These are phyloP conservation scores for Abramis brama DNA, from an alignment of 2,113 vertebrate species.

Conservation along the genomic window DNA sequence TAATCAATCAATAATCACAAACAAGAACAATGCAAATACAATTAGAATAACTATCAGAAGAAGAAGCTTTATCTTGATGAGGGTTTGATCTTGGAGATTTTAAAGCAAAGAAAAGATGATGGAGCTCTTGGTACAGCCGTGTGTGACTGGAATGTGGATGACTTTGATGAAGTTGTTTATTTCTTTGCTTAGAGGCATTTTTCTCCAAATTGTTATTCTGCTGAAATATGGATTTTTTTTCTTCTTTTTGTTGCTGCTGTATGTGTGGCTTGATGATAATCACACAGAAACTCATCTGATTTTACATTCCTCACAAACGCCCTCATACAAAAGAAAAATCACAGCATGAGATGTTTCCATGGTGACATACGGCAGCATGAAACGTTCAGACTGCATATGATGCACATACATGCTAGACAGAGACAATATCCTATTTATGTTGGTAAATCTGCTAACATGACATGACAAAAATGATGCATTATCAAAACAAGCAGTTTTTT, in stretches of 20 bases:
- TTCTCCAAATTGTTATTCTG: slow-evolving; percentile 26
- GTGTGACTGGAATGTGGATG: slow-evolving; percentile 19
- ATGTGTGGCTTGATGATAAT: slow-evolving; percentile 40
- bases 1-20: not conserved
- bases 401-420: slow-evolving; percentile 33
- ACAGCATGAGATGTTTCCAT: slow-evolving; percentile 49
- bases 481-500: not conserved
- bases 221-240: slow-evolving; percentile 20
- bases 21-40: not conserved
- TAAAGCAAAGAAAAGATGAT: slow-evolving; percentile 16
- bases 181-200: slow-evolving; percentile 33
- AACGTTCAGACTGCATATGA: slow-evolving; percentile 5
- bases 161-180: slow-evolving; percentile 43
- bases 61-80: not conserved
- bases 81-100: slow-evolving; percentile 26
- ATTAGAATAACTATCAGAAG: not conserved
- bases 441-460: slow-evolving; percentile 34
- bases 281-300: slow-evolving; percentile 44
- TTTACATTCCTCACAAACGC: slow-evolving; percentile 50
- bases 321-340: slow-evolving; percentile 44
- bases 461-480: not conserved
- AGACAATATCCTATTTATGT: not conserved
- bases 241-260: slow-evolving; percentile 20
- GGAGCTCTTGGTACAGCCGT: not conserved
- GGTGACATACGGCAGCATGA: slow-evolving; percentile 45